These are phyloP conservation scores for Heliothis peltigera DNA, from an alignment of 2,888 invertebrate genomes.

Conservation along the genomic window DNA sequence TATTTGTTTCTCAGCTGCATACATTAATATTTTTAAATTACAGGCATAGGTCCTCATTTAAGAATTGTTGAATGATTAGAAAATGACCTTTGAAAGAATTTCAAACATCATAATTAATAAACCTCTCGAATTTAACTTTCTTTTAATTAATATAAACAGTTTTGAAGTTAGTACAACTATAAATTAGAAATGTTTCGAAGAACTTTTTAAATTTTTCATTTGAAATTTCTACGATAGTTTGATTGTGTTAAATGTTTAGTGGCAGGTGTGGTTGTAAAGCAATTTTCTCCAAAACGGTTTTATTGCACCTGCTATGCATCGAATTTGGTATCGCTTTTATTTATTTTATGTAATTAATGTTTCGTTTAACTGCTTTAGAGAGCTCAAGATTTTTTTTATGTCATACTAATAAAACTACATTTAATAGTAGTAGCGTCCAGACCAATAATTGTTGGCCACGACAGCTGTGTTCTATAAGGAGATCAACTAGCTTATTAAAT, in stretches of 20 bases:
- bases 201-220: slow-evolving; percentile 16
- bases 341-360: not conserved
- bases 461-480: too few relatives aligned
- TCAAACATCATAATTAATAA: slow-evolving; percentile 5
- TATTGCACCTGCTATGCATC: not conserved
- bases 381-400: not conserved
- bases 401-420: too few relatives aligned
- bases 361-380: not conserved
- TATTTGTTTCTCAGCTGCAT: too few relatives aligned
- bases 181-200: slow-evolving; percentile 30
- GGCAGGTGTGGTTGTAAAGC: not conserved
- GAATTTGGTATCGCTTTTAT: not conserved
- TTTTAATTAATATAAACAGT: slow-evolving; percentile 25
- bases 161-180: slow-evolving; percentile 30
- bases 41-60: not conserved
- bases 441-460: too few relatives aligned
- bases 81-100: slow-evolving; percentile 1
- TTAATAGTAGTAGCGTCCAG: too few relatives aligned
- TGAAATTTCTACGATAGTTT: slow-evolving; percentile 13
- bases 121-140: slow-evolving; percentile 9
- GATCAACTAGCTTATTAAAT: too few relatives aligned
- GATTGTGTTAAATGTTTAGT: slow-evolving; percentile 16
- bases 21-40: too few relatives aligned
- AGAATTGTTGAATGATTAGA: not conserved
- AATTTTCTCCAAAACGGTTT: not conserved